Conservation (phyloP, 2,888 invertebrate genomes). For the Corbicula japonica region DNA sequence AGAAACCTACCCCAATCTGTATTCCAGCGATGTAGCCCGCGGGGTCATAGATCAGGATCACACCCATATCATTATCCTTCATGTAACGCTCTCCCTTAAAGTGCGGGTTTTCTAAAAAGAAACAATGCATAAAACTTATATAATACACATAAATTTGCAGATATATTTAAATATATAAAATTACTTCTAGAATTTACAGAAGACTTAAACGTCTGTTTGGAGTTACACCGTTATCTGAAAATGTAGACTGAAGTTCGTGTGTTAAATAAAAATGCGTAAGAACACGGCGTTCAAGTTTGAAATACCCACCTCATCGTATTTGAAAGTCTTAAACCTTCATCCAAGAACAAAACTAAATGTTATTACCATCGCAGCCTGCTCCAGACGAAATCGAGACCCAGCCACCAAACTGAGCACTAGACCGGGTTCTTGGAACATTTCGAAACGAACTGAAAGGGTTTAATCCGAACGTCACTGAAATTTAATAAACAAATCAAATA, state of each 20-base stretch:
- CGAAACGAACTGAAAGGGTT: slow-evolving; percentile 65
- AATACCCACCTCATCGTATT: neutral
- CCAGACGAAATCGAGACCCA: slow-evolving; percentile 55
- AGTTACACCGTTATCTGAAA: neutral
- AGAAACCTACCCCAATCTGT: slow-evolving; percentile 80
- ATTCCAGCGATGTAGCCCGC: slow-evolving; percentile 85
- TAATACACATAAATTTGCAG: no score
- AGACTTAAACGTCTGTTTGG: neutral
- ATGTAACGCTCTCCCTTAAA: slow-evolving; percentile 83
- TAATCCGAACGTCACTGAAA: slow-evolving; percentile 76
- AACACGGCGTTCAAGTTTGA: no score
- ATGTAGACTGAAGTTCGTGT: neutral
- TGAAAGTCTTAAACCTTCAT: neutral
- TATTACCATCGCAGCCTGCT: slow-evolving; percentile 52
- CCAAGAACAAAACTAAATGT: neutral
- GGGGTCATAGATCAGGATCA: slow-evolving; percentile 82
- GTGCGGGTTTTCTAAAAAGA: slow-evolving; percentile 37
- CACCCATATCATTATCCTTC: slow-evolving; percentile 79
- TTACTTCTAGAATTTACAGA: neutral
- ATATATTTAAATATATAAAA: neutral
- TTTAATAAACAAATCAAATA: no score
- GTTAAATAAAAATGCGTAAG: neutral
- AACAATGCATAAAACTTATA: no score
- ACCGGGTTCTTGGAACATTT: slow-evolving; percentile 73
- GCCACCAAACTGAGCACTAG: slow-evolving; percentile 62